Evolutionary conservation across 2,113 vertebrate genomes (phyloP), one percentile per base, ranked within the genome.

Genomic region (Nesoenas mayeri): DNA sequence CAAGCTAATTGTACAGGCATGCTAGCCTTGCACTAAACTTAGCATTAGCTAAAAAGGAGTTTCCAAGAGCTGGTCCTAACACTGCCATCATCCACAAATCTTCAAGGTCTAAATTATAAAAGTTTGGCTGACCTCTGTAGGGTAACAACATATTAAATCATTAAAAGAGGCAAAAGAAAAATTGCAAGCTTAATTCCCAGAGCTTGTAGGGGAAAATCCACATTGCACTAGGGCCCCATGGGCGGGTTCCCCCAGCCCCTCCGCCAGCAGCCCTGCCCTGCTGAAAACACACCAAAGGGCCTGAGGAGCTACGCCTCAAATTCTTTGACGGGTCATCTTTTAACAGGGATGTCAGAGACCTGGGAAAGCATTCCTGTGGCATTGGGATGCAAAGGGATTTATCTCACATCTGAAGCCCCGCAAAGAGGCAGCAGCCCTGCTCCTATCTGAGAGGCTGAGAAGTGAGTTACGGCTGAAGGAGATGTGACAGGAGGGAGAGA

Each of bases 391-490:
- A 94, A 93, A 95, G 88, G 79, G 91, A 34, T 82, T 94, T 96
- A 97, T 91, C 93, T 96, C 75, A 62, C 85, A 93, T 95, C 91
- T 94, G 88, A 96, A 91, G 92, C 36, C 93, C 92, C 5, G n/a
- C 85, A 77, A 93, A 94, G 94, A 94, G 88, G 85, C 91, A 91
- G 79, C 62, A 14, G 56, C 82, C n/a, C 79, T 74, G 82, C 93
- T 91, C 88, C 85, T 85, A 20, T 94, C 95, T 71, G 74, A 83
- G 65, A 71, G 56, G 82, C 85, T 0, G 71, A 95, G 72, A 86
- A 95, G 85, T 85, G 94, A 96, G 91, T 83, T 95, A 95, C 5
- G 22, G 85, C 89, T 96, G 95, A 96, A 96, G 91, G 93, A 96
- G 85, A 93, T 78, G 89, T 95, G 94, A 95, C 91, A 96, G 93